These are phyloP conservation scores for Pantherophis vulpinus DNA, from an alignment of 2,797 vertebrate species.

Conservation along the genomic window DNA sequence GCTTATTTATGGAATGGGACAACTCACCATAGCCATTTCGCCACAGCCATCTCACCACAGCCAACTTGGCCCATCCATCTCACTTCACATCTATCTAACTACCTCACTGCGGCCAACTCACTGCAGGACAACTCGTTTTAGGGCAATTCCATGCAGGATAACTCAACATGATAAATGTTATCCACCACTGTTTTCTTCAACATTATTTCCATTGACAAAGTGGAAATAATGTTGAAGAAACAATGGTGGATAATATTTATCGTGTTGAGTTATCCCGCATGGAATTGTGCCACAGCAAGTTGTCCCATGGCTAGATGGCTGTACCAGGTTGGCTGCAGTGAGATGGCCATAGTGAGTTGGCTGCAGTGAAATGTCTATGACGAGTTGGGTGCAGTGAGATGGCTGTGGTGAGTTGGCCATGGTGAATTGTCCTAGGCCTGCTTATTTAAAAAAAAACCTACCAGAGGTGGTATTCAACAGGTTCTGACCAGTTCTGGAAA, in stretches of 20 bases:
- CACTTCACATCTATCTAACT: background rate
- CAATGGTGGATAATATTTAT: background rate
- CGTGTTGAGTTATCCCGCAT: background rate
- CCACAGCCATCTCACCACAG: background rate
- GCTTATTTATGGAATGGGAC: background rate
- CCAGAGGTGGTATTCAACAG: background rate
- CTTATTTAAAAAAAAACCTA: background rate
- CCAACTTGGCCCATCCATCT: background rate
- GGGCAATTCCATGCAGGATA: background rate
- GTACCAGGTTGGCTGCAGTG: background rate
- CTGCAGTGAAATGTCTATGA: too few species aligned
- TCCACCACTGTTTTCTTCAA: background rate
- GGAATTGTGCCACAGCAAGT: background rate
- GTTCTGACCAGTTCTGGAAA: too few species aligned
- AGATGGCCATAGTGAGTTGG: background rate
- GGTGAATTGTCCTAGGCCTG: background rate
- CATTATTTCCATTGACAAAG: background rate
- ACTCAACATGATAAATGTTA: too few species aligned
- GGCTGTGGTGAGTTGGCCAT: background rate
- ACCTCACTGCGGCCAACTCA: background rate
- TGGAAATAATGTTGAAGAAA: too few species aligned
- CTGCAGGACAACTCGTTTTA: background rate
- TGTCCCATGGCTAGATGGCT: background rate
- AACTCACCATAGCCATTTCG: background rate
- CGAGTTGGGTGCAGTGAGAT: background rate